These are phyloP conservation scores for Ginglymostoma cirratum DNA, from an alignment of 2,113 vertebrate genomes.

Conservation along the genomic window DNA sequence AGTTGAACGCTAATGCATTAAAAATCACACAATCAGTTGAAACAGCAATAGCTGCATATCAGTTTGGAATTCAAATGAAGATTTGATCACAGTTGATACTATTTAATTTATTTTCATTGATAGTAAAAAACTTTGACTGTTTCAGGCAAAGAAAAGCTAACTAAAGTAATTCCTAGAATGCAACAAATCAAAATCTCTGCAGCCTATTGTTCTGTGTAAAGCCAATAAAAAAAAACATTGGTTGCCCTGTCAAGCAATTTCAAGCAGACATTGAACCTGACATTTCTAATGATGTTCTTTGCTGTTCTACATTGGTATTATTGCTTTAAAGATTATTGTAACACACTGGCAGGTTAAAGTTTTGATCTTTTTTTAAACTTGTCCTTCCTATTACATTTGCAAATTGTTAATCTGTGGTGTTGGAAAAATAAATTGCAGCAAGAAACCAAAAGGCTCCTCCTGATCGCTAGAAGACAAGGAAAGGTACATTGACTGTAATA, in stretches of 20 bases:
- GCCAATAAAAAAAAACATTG: neutral
- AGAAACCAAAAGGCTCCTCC: neutral
- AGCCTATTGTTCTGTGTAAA: neutral
- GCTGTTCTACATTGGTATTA: neutral
- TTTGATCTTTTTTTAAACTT: neutral
- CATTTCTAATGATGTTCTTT: neutral
- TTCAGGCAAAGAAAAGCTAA: neutral
- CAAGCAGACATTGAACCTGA: neutral
- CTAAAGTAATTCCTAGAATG: neutral
- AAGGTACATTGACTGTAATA: neutral
- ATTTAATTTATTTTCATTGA: constrained; percentile 17
- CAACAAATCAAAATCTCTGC: neutral
- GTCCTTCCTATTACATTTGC: neutral
- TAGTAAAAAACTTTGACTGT: neutral
- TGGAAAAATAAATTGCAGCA: neutral
- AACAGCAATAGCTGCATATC: neutral
- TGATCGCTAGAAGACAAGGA: neutral
- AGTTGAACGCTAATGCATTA: neutral
- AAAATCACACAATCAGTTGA: neutral
- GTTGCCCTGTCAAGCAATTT: neutral
- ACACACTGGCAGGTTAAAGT: neutral
- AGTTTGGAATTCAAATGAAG: neutral
- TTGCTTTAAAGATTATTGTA: neutral
- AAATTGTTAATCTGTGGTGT: neutral
- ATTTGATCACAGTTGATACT: constrained; percentile 6